These are phyloP conservation scores for Candidula unifasciata DNA, from an alignment of 2,888 invertebrate species.

Conservation along the genomic window DNA sequence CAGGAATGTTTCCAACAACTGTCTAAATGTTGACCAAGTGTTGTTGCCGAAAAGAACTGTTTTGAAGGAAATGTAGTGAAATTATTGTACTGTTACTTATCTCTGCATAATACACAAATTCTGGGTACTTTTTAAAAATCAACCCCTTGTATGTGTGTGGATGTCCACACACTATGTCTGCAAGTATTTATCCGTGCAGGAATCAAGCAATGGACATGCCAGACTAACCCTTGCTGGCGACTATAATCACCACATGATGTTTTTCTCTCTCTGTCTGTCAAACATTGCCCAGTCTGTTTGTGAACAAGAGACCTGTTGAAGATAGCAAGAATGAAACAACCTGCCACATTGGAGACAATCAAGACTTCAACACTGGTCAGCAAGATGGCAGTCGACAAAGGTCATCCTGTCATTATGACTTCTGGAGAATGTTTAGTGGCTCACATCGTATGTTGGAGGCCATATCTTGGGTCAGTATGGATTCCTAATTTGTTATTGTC, in stretches of 20 bases:
- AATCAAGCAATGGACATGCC: too few species aligned
- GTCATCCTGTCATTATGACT: conserved; percentile 53
- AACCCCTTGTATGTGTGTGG: too few species aligned
- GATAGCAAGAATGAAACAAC: not conserved
- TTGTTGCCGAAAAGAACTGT: too few species aligned
- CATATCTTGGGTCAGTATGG: conserved; percentile 61
- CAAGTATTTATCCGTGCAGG: too few species aligned
- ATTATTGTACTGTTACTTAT: too few species aligned
- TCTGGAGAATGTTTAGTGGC: conserved; percentile 58
- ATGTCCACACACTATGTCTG: too few species aligned
- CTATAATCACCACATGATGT: not conserved
- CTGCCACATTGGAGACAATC: not conserved
- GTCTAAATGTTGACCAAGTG: too few species aligned
- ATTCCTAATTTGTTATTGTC: not conserved
- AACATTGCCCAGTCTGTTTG: not conserved
- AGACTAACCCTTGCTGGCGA: not conserved
- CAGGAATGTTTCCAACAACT: too few species aligned
- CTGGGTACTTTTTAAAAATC: too few species aligned
- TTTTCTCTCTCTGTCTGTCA: not conserved
- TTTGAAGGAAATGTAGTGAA: too few species aligned
- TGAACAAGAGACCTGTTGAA: not conserved
- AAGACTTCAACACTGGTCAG: conserved; percentile 27
- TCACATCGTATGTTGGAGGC: conserved; percentile 60
- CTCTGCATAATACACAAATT: too few species aligned
- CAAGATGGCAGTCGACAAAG: conserved; percentile 48